Evolutionary conservation across 2,888 invertebrate species (phyloP).

Genomic region (Myathropa florea): DNA sequence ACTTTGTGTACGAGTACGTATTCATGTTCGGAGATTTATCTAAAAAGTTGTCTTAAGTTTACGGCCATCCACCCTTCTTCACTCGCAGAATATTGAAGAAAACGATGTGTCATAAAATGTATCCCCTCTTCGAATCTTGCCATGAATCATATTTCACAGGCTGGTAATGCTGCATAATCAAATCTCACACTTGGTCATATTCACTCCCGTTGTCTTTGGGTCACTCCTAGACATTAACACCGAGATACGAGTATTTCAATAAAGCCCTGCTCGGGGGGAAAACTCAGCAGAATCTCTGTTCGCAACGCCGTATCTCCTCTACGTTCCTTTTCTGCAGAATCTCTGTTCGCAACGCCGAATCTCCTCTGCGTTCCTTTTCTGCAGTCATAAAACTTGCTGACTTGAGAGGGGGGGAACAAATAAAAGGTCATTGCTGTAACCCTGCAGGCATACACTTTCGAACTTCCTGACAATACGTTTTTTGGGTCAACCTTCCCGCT

Average conservation of each 20-base stretch:
- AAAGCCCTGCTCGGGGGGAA: not conserved
- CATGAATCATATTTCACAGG: not conserved
- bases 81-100: not conserved
- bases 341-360: too few relatives aligned
- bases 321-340: not conserved
- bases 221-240: not conserved
- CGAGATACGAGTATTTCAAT: not conserved
- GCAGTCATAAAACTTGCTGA: not conserved
- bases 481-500: not conserved
- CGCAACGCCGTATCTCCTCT: not conserved
- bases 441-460: not conserved
- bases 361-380: not conserved
- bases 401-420: not conserved
- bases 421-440: not conserved
- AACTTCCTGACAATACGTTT: not conserved
- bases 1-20: too few relatives aligned
- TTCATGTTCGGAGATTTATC: not conserved
- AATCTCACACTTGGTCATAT: not conserved
- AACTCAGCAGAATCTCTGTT: not conserved
- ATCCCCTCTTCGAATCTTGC: not conserved
- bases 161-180: not conserved
- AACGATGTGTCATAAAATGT: not conserved
- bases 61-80: not conserved
- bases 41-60: not conserved
- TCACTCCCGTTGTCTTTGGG: not conserved